Evolutionary conservation across 2,113 vertebrate genomes (phyloP).

Genomic region (Syrrhaptes paradoxus): DNA sequence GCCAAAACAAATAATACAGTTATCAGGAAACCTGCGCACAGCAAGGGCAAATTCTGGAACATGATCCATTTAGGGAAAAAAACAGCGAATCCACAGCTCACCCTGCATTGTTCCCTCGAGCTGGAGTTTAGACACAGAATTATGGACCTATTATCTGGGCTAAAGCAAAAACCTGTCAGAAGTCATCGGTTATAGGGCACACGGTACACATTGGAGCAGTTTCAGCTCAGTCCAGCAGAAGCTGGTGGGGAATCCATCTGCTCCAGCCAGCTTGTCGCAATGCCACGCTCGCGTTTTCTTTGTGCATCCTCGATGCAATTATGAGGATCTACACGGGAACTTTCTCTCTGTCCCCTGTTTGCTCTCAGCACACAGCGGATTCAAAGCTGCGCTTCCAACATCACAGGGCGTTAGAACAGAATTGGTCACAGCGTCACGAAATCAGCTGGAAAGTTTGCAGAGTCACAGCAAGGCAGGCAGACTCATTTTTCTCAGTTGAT

Average conservation of each 20-base stretch:
- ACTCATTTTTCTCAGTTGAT: constrained; percentile 33
- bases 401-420: background rate
- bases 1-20: background rate
- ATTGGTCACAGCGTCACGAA: background rate
- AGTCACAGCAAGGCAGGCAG: background rate
- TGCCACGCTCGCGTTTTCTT: background rate
- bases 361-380: background rate
- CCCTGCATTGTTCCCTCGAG: background rate
- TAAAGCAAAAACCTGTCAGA: background rate
- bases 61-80: background rate
- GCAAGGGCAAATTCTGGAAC: background rate
- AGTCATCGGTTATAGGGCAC: rapidly evolving
- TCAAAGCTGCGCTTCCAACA: background rate
- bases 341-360: background rate
- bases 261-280: background rate
- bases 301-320: background rate
- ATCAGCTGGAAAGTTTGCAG: constrained; percentile 32
- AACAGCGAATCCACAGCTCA: background rate
- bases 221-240: background rate
- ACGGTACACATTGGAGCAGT: background rate
- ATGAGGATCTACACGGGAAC: background rate
- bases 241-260: background rate
- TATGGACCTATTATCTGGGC: background rate
- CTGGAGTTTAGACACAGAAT: background rate
- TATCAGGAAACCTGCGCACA: background rate